Percentiles rank a stretch among this genome's conserved stretches.
phyloP scores from a whole-genome alignment of 2,113 vertebrate genomes.

The Poecile atricapillus region DNA sequence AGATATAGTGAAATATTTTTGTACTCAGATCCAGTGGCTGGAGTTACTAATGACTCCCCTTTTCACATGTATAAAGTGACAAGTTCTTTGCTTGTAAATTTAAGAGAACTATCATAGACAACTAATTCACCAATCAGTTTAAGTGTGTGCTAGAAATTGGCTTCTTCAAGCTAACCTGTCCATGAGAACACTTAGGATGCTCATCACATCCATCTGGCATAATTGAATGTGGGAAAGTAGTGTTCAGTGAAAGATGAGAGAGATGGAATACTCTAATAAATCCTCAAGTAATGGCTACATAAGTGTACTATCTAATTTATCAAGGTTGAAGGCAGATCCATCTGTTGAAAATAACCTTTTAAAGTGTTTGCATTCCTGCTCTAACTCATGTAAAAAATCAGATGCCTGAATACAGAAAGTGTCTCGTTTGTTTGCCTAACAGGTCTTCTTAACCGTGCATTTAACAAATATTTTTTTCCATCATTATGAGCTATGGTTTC shows the following conservation, averaged over 20 bases:
- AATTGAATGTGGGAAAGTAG: neutral
- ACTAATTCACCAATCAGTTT: neutral
- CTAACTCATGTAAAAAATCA: neutral
- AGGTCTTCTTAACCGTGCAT: neutral
- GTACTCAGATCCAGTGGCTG: neutral
- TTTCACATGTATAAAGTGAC: neutral
- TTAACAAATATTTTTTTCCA: neutral
- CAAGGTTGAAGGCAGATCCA: neutral
- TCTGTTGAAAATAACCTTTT: neutral
- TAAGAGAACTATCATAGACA: neutral
- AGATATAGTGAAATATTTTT: neutral
- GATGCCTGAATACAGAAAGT: neutral
- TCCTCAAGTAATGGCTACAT: neutral
- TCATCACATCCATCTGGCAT: neutral
- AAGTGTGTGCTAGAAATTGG: neutral
- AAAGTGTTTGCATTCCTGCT: neutral
- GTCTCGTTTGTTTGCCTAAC: neutral
- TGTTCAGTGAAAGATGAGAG: neutral
- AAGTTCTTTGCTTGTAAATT: neutral
- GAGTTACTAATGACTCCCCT: neutral
- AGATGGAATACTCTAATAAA: neutral
- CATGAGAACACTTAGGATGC: neutral
- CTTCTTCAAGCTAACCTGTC: neutral
- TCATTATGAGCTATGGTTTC: constrained; percentile 13
- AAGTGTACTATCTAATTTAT: neutral